phyloP scores from a whole-genome alignment of 2,797 vertebrate species.

The Propithecus perrieri region DNA sequence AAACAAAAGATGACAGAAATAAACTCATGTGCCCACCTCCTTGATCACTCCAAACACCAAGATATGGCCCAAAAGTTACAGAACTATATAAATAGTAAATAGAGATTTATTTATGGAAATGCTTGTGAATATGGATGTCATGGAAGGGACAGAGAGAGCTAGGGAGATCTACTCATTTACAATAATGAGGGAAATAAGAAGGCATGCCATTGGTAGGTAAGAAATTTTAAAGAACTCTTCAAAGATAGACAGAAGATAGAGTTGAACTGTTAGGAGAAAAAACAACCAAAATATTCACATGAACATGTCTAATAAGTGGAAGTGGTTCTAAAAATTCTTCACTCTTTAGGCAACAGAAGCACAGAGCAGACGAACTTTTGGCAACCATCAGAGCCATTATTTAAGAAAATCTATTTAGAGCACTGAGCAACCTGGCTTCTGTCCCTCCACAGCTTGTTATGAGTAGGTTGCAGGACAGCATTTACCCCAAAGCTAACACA shows the following conservation, averaged over 20 bases:
- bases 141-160: background rate
- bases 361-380: background rate
- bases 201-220: background rate
- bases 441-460: background rate
- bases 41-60: background rate
- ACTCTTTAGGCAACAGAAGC: background rate
- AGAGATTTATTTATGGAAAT: background rate
- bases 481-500: background rate
- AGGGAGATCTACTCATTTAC: background rate
- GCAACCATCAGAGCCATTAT: background rate
- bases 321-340: background rate
- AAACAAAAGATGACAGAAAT: background rate
- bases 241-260: background rate
- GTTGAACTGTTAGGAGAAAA: background rate
- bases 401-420: background rate
- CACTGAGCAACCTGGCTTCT: background rate
- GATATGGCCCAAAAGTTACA: background rate
- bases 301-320: background rate
- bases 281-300: background rate
- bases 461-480: background rate
- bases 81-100: background rate
- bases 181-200: background rate
- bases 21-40: background rate
- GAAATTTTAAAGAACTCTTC: slow-evolving; percentile 1
- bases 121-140: background rate